Percentiles rank a stretch among this genome's conserved stretches.
Conservation (phyloP, 2,888 invertebrate species). For the Cheilosia variabilis region DNA sequence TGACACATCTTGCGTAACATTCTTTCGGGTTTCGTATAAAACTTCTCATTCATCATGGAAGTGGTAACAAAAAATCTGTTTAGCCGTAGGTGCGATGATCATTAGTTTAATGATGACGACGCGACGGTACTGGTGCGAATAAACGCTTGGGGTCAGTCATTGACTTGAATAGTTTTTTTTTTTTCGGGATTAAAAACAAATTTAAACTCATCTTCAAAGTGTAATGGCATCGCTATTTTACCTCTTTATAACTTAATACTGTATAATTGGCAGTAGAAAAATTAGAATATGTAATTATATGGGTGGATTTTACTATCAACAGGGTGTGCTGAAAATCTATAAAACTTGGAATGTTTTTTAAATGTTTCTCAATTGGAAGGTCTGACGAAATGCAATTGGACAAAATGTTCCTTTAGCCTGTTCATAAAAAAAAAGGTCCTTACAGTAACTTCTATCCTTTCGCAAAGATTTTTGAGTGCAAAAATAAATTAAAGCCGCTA, state of each 20-base stretch:
- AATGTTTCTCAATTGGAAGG: too few species aligned
- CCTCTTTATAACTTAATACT: constrained; percentile 27
- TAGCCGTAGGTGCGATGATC: constrained; percentile 7
- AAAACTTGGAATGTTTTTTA: neutral
- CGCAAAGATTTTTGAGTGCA: too few species aligned
- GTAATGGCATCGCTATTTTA: constrained; percentile 29
- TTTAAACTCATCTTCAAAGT: constrained; percentile 21
- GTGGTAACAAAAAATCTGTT: constrained; percentile 21
- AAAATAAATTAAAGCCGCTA: too few species aligned
- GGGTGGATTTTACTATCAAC: neutral
- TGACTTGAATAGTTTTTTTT: constrained; percentile 45
- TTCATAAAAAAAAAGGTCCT: too few species aligned
- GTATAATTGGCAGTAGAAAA: constrained; percentile 13
- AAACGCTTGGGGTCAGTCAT: constrained; percentile 62
- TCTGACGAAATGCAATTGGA: too few species aligned
- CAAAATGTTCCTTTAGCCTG: too few species aligned
- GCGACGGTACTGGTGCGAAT: constrained; percentile 47
- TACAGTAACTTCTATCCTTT: too few species aligned
- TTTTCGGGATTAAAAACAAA: constrained; percentile 1
- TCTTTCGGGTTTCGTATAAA: constrained; percentile 8
- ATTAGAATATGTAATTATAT: constrained; percentile 35
- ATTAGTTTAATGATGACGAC: constrained; percentile 49
- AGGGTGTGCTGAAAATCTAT: neutral
- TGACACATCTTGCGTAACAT: constrained; percentile 55
- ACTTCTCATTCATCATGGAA: constrained; percentile 18